Evolutionary conservation across 2,888 invertebrate species (phyloP), one percentile per base, ranked within the genome.

Genomic region (Dryobota labecula): DNA sequence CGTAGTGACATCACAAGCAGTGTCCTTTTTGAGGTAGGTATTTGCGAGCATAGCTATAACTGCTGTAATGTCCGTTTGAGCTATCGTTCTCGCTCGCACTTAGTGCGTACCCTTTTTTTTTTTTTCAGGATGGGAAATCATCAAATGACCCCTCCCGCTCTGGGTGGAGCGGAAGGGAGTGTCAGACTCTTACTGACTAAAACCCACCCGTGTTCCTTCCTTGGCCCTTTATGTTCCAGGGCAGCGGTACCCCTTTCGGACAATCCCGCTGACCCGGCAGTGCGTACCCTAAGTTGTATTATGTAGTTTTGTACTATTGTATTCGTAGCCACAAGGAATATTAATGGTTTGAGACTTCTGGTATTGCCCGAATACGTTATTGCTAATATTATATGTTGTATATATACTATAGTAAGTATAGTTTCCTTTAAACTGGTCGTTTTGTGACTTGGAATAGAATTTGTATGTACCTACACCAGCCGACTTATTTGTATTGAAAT

Each of bases 271-370:
- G n/a, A n/a, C n/a, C n/a, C n/a, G n/a, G n/a, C n/a, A 58, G 7
- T 41, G 13, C 41, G 0, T 24, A 36, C 3, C 36, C 71, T 70
- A 20, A 33, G 0, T 30, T 36, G n/a, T 72, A 20, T 27, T 57
- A 51, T 24, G 11, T 49, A 41, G 41, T 51, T 41, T 41, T 67
- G 43, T 69, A 38, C 24, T 24, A 6, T 38, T 54, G n/a, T 64
- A 27, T 41, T 30, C 2, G 8, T 36, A 47, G 27, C 57, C 53
- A 41, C 43, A 27, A 51, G 33, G 61, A 57, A 30, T 68, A 61
- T 57, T 41, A 62, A 70, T 76, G 77, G 49, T 58, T 75, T 75
- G 56, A 57, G 62, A 62, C 62, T 57, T 69, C 27, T 51, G 18
- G 49, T 56, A 36, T 13, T 38, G 49, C 49, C 61, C 60, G 43